Conservation (phyloP, 2,888 invertebrate species). For the Alviniconcha strummeri region DNA sequence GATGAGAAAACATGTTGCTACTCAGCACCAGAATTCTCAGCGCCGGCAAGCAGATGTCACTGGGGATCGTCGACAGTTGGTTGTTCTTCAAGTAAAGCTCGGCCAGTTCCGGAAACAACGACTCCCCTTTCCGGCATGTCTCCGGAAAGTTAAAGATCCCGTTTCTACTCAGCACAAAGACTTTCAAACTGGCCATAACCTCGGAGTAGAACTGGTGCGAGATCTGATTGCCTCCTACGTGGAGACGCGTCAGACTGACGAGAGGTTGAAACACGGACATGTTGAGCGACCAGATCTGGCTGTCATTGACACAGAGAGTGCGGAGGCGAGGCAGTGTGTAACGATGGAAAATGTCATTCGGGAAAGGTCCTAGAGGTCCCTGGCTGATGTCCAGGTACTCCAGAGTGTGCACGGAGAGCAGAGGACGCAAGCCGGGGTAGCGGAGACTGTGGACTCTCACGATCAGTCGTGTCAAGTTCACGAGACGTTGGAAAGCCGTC, state of each 20-base stretch:
- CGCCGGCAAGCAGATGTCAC: conserved; percentile 9
- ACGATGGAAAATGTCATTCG: conserved; percentile 16
- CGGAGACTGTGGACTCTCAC: neutral
- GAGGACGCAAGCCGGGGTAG: neutral
- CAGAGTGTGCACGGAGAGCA: conserved; percentile 20
- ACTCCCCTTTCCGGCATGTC: conserved; percentile 22
- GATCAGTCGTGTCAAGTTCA: conserved; percentile 15
- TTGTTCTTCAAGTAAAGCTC: neutral
- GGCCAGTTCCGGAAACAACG: neutral
- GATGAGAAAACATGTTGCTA: conserved; percentile 19
- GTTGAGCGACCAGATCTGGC: conserved; percentile 15
- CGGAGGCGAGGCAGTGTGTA: conserved; percentile 1
- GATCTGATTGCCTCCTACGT: neutral
- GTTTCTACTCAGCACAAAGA: conserved; percentile 28
- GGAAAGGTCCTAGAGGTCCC: conserved; percentile 2
- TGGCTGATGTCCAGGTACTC: conserved; percentile 25
- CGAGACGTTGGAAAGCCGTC: conserved; percentile 26
- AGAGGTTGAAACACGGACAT: conserved; percentile 17
- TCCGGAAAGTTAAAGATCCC: conserved; percentile 24
- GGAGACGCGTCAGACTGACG: conserved; percentile 11
- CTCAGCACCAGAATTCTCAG: conserved; percentile 10
- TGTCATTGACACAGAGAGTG: conserved; percentile 23
- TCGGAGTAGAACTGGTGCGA: neutral
- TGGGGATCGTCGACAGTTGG: too few relatives aligned
- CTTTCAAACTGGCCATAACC: neutral